Percentiles rank a stretch among this genome's conserved stretches.
phyloP scores from a whole-genome alignment of 1,140 invertebrate species.

The Drosophila aff. region DNA sequence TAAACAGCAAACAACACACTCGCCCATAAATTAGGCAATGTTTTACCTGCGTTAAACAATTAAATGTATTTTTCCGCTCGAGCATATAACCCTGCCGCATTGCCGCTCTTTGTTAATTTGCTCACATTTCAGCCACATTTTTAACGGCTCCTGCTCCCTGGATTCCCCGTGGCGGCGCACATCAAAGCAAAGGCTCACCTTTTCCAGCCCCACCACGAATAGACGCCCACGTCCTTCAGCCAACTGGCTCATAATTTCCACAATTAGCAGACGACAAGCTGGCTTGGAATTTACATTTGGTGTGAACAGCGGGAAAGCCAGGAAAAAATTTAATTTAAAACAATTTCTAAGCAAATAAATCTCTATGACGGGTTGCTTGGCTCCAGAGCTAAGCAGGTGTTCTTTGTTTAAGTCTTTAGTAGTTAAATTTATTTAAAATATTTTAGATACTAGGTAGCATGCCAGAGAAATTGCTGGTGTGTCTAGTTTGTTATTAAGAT shows the following conservation, averaged over 20 bases:
- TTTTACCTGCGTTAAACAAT: conserved; percentile 9
- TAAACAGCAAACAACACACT: not conserved
- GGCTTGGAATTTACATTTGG: conserved; percentile 43
- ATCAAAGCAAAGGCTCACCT: conserved; percentile 31
- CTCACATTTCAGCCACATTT: conserved; percentile 22
- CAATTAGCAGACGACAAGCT: conserved; percentile 57
- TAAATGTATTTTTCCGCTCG: conserved; percentile 13
- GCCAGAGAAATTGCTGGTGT: not conserved
- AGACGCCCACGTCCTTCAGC: conserved; percentile 1
- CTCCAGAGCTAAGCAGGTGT: not conserved
- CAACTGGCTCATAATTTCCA: conserved; percentile 53
- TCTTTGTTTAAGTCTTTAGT: not conserved
- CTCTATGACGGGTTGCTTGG: conserved; percentile 5
- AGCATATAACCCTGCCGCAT: not conserved
- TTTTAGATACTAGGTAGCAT: not conserved
- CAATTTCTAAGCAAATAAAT: conserved; percentile 43
- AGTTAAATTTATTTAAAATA: not conserved
- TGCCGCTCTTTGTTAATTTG: conserved; percentile 32
- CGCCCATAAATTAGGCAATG: not conserved
- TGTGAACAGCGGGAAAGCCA: conserved; percentile 7
- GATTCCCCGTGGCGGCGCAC: conserved; percentile 28
- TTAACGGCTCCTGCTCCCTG: conserved; percentile 30
- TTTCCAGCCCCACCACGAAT: not conserved
- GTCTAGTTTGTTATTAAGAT: not conserved
- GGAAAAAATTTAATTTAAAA: conserved; percentile 36